phyloP scores from a whole-genome alignment of 53 echinoderm and acorn worm genomes.

The Actinopyga echinites region DNA sequence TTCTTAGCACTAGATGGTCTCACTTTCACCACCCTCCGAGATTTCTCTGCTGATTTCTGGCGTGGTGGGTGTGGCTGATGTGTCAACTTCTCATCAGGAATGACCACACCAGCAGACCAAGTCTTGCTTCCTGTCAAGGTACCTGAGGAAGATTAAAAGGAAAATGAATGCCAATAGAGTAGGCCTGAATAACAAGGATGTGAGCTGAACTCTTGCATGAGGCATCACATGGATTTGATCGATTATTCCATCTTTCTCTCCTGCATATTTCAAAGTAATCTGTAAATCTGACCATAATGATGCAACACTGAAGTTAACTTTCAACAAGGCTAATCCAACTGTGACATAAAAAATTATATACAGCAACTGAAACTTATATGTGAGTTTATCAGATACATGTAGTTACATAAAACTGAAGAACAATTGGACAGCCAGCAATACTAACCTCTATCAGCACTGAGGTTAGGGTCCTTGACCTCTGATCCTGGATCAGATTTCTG shows the following conservation, averaged over 20 bases:
- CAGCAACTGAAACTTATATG: no score
- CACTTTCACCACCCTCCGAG: conserved; percentile 89
- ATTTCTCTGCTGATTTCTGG: conserved; percentile 80
- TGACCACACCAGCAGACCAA: conserved; percentile 66
- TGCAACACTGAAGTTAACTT: no score
- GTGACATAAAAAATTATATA: no score
- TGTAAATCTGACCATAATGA: no score
- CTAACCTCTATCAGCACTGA: conserved; percentile 79
- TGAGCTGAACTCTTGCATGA: neutral
- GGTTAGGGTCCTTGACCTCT: conserved; percentile 49
- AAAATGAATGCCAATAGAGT: neutral
- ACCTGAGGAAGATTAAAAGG: conserved; percentile 40
- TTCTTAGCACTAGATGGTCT: conserved; percentile 84
- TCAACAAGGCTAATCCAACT: no score
- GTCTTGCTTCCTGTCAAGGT: conserved; percentile 83
- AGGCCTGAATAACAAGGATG: no score
- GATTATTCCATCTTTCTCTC: no score
- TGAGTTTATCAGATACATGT: no score
- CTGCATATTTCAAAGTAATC: no score
- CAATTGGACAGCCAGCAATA: neutral
- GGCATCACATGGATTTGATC: no score
- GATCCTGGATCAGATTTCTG: conserved; percentile 88
- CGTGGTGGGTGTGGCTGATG: conserved; percentile 93
- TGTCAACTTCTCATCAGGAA: conserved; percentile 41
- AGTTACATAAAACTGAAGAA: neutral